These are phyloP conservation scores for Parauchenoglanis ngamensis DNA, from an alignment of 2,797 vertebrate genomes.

Conservation along the genomic window DNA sequence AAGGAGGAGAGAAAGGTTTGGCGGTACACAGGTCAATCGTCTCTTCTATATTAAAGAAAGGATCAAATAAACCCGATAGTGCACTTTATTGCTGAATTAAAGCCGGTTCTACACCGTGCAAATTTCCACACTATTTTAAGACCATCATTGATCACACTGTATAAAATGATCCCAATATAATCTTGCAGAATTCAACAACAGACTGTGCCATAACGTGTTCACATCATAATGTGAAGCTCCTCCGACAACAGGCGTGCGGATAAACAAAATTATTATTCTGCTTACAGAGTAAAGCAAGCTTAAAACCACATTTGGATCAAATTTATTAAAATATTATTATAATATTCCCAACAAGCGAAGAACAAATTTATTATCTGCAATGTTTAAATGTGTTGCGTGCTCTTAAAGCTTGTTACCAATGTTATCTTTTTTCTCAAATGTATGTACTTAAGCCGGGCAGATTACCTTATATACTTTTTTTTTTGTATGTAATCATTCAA, in stretches of 20 bases:
- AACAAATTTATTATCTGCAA: too few species aligned
- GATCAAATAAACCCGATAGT: neutral
- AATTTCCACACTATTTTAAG: neutral
- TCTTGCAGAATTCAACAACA: neutral
- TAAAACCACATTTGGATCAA: neutral
- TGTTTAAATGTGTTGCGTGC: too few species aligned
- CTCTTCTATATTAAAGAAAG: constrained; percentile 60
- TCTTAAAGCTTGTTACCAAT: too few species aligned
- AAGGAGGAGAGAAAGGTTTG: constrained; percentile 59
- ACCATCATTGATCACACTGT: neutral
- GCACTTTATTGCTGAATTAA: neutral
- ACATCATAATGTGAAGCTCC: neutral
- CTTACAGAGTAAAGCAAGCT: neutral
- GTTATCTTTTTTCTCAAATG: too few species aligned
- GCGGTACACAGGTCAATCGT: constrained; percentile 68
- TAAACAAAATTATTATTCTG: neutral
- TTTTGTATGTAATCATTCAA: too few species aligned
- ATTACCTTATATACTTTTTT: too few species aligned
- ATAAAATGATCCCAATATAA: too few species aligned
- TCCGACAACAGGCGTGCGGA: neutral
- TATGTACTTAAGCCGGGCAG: too few species aligned
- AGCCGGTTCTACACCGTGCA: neutral
- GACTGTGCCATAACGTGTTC: neutral
- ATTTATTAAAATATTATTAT: neutral
- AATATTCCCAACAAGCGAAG: neutral